Evolutionary conservation across 2,888 invertebrate species (phyloP).

Genomic region (Lathronympha strigana): DNA sequence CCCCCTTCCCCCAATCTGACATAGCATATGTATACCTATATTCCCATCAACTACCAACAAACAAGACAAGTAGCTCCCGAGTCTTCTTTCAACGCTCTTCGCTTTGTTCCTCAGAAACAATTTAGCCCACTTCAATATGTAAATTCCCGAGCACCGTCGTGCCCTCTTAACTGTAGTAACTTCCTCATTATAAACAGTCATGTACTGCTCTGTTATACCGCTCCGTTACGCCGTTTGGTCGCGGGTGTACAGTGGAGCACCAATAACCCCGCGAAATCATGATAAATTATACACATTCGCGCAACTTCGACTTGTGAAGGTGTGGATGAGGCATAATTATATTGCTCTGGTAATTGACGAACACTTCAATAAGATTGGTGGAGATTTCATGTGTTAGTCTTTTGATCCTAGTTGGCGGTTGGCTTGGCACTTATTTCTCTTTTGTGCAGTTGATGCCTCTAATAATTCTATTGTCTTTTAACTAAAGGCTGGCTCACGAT

Average conservation of each 20-base stretch:
- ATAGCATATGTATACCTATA: neutral
- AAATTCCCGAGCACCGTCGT: slow-evolving; percentile 62
- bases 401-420: too few relatives aligned
- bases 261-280: slow-evolving; percentile 81
- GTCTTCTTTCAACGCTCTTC: slow-evolving; percentile 41
- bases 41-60: slow-evolving; percentile 21
- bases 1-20: neutral
- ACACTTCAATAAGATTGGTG: slow-evolving; percentile 3
- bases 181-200: neutral
- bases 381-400: neutral
- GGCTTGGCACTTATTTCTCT: too few relatives aligned
- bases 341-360: slow-evolving; percentile 29
- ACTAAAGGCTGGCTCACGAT: neutral
- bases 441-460: too few relatives aligned
- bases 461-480: neutral
- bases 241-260: slow-evolving; percentile 49
- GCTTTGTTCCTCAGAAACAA: slow-evolving; percentile 59
- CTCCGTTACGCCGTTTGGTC: slow-evolving; percentile 10
- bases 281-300: slow-evolving; percentile 83
- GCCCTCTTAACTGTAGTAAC: slow-evolving; percentile 65
- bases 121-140: slow-evolving; percentile 70
- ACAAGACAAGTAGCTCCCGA: slow-evolving; percentile 20
- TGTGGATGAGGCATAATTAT: slow-evolving; percentile 55
- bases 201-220: neutral
- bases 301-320: slow-evolving; percentile 55